Conservation (phyloP, 2,797 vertebrate genomes). For the Tapera naevia region DNA sequence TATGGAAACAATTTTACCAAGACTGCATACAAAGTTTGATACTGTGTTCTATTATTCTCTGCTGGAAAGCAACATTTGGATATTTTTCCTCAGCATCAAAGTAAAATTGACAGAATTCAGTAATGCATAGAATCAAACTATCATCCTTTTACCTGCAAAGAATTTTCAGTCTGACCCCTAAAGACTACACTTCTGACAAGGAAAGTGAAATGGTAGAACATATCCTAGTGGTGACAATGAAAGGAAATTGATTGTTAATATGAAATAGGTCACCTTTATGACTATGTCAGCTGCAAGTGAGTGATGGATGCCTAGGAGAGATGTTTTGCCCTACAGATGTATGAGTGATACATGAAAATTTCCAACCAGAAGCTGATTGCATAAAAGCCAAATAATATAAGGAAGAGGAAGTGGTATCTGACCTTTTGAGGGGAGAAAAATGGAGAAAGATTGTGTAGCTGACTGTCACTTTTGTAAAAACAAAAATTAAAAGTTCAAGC, state of each 20-base stretch:
- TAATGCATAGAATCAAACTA: neutral
- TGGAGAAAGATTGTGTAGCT: neutral
- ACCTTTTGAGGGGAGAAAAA: slow-evolving; percentile 43
- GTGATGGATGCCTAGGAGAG: slow-evolving; percentile 4
- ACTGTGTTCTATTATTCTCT: neutral
- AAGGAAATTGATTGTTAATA: slow-evolving; percentile 39
- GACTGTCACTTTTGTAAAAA: neutral
- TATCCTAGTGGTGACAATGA: neutral
- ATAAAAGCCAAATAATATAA: neutral
- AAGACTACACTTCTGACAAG: neutral
- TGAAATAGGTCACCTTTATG: slow-evolving; percentile 36
- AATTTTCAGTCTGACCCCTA: neutral
- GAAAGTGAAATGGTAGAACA: neutral
- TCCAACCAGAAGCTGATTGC: neutral
- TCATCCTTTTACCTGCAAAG: neutral
- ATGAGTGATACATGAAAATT: neutral
- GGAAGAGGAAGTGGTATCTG: neutral
- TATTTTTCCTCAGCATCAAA: slow-evolving; percentile 39
- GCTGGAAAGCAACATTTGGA: neutral
- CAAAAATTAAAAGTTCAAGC: neutral
- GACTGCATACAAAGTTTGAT: neutral
- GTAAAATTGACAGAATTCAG: slow-evolving; percentile 27
- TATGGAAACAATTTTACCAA: slow-evolving; percentile 33
- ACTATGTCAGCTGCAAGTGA: neutral
- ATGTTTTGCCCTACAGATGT: neutral